Evolutionary conservation across 1,140 invertebrate genomes (phyloP).

Genomic region (Drosophila eugracilis): DNA sequence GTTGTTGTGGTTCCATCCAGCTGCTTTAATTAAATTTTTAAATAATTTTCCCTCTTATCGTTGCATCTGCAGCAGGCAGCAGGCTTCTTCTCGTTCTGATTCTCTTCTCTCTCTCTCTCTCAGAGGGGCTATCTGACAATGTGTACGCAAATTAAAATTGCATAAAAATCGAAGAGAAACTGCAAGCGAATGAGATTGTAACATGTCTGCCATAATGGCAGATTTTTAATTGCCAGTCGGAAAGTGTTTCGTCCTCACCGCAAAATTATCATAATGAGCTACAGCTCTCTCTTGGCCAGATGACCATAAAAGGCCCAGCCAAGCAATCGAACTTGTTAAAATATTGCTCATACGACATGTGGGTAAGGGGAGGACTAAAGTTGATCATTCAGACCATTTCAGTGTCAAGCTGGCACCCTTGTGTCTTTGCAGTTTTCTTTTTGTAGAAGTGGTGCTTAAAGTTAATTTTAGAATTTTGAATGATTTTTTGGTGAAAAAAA

Average conservation of each 20-base stretch:
- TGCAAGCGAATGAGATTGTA: constrained; percentile 57
- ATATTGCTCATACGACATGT: constrained; percentile 54
- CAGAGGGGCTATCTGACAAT: constrained; percentile 65
- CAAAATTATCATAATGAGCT: constrained; percentile 75
- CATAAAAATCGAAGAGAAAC: constrained; percentile 55
- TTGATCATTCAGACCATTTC: constrained; percentile 1
- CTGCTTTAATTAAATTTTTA: constrained; percentile 80
- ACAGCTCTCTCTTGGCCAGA: constrained; percentile 1
- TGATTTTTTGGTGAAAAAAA: too few species aligned
- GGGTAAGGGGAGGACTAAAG: not conserved
- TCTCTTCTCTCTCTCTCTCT: too few species aligned
- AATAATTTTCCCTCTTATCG: constrained; percentile 63
- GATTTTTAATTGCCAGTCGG: constrained; percentile 76
- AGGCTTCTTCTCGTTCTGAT: not conserved
- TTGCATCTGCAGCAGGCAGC: not conserved
- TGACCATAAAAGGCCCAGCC: constrained; percentile 13
- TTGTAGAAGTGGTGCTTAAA: too few species aligned
- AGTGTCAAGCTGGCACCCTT: constrained; percentile 12
- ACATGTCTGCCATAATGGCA: constrained; percentile 69
- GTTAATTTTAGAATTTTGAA: too few species aligned
- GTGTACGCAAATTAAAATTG: constrained; percentile 79
- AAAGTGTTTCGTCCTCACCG: constrained; percentile 55
- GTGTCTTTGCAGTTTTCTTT: too few species aligned
- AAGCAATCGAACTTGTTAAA: constrained; percentile 56
- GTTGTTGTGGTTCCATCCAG: constrained; percentile 55